Evolutionary conservation across 2,113 vertebrate genomes (phyloP), one percentile per base, ranked within the genome.

Genomic region (Dicerorhinus sumatrensis): DNA sequence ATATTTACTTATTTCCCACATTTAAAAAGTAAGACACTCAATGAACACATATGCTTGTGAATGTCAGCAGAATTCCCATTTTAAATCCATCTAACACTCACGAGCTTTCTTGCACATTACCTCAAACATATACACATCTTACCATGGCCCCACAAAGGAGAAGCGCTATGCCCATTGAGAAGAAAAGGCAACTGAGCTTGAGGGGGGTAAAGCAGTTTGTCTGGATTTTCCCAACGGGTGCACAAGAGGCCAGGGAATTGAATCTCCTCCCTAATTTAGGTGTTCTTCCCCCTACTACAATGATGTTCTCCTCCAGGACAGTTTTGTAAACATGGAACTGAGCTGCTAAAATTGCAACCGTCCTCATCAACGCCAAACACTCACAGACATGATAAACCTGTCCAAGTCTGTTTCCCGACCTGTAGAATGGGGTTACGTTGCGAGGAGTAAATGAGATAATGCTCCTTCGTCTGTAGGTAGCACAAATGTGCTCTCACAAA

Each of bases 91-190:
- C 51, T 79, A 48, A 51, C 39, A 31, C 21, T 25, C 69, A 46
- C 2, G 11, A 65, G 29, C 9, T 5, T 89, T 18, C 67, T 86
- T 58, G 21, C 12, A 31, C 8, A 9, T 62, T 23, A 54, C 42
- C 51, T 16, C 21, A 36, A 8, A 36, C 18, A 18, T 54, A 39
- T 12, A 2, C 10, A 42, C 33, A 8, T 56, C 8, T 79, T 23
- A 69, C 29, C 54, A 33, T 2, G 2, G 62, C 8, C 46, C 5
- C 36, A 10, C 2, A 33, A 65, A 17, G 42, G 39, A 94, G 18
- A 39, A 25, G 21, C 20, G 29, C 17, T 13, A 11, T 0, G 18
- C 0, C 27, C 31, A n/a, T 0, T 84, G 42, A 4, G 46, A 54
- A 76, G 29, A n/a, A 36, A 39, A 73, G 14, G 25, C 54, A 76